Evolutionary conservation across 1,140 invertebrate genomes (phyloP), one percentile per base, ranked within the genome.

Genomic region (Drosophila melanica): DNA sequence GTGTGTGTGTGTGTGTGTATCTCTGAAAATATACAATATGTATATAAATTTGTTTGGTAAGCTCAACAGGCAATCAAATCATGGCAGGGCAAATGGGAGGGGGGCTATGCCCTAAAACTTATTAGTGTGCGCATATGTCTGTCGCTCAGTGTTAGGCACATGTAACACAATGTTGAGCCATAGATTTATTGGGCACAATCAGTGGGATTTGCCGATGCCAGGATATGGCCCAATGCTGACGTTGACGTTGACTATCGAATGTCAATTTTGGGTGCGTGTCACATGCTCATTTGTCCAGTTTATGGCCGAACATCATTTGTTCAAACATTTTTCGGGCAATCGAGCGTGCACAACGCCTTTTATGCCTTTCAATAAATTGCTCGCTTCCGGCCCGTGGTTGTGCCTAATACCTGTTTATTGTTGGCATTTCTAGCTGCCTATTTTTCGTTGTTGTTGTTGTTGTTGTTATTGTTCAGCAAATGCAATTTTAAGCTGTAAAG

Each of bases 251-350:
- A 79, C 82, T 86, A 86, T 90, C 81, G 84, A 89, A 89, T 89
- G 84, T 89, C 85, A 89, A 89, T 89, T 89, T 84, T 60, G 84
- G 80, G 59, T 89, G 84, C 84, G 84, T 89, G 84, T 77, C 84
- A 90, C 79, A 89, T 71, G 72, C 84, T 90, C 84, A 89, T 89
- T 89, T 89, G 85, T 89, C 79, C 84, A 77, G 85, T 89, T 89
- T 90, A 89, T 89, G 70, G 79, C 62, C 35, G 70, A 75, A 69
- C 85, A 89, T 89, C 77, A 87, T 79, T 79, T 82, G 79, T 74
- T 77, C 66, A 58, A 37, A 27, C 77, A 85, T 82, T 82, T 84
- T 85, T 58, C 74, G 71, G 16, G 33, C 18, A 39, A 5, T 39
- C 33, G 10, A 23, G 20, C 23, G 39, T 27, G 23, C 44, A 45